Base-by-base conservation (phyloP, 2,888 invertebrate species). In the Aphodius granarius region DNA sequence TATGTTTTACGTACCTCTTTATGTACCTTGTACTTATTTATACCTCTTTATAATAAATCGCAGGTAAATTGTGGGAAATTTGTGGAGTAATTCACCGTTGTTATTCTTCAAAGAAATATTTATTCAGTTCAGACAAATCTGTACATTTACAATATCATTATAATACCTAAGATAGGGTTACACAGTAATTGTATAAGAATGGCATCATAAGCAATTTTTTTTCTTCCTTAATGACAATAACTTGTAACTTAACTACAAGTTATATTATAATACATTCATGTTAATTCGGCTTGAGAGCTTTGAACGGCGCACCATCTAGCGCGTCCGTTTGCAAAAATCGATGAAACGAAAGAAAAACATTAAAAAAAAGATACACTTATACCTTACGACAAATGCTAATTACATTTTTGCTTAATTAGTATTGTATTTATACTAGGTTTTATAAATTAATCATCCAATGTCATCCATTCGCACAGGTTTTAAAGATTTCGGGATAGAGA, bases 61-160 rank as follows among this genome's bases (percentile, higher is more conserved):
- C 3, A 43, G 43, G 43, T 43, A 43, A 13, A 43, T 43, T 43
- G 1, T 23, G 5, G 19, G 63, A 62, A 17, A 2, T 63, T 16
- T 15, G n/a, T 19, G 21, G 16, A 75, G 16, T 21, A 43, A 63
- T 63, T n/a, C 63, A 19, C 13, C 21, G 5, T 20, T 19, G 5
- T 64, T 18, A 65, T 77, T 82, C 85, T 87, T 86, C 86, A 87
- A 88, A 87, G 86, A 86, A 86, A 86, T 87, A 86, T 88, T 88
- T 87, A 87, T 87, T 88, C 87, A 87, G 86, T 87, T 87, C 87
- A 87, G 87, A 87, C 87, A 87, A 21, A 86, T 86, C 87, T 87
- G 87, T 88, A 88, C 87, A 88, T 84, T 86, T 86, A 68, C 22
- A 86, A 87, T 85, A 84, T 85, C 81, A 80, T 83, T 81, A 79